A percentile compares a stretch with the other conserved stretches of the same genome.
These are phyloP conservation scores for Invenusta paracnida DNA, from an alignment of 2,888 invertebrate genomes.

Conservation along the genomic window DNA sequence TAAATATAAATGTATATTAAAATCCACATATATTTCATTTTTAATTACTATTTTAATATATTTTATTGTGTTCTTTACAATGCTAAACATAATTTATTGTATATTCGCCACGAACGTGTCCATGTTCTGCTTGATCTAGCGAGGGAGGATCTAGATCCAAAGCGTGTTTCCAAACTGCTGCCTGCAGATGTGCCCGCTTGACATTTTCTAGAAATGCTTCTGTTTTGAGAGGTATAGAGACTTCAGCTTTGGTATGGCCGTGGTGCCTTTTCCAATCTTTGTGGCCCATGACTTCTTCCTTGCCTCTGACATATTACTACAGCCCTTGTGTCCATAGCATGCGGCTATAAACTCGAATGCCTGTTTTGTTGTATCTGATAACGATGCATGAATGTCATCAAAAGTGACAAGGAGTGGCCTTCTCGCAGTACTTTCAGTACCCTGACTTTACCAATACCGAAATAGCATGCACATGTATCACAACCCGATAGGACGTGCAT, in stretches of 20 bases:
- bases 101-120: not conserved
- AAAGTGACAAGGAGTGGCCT: not conserved
- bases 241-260: not conserved
- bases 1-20: too few species aligned
- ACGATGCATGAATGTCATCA: not conserved
- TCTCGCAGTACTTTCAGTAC: not conserved
- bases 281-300: too few species aligned
- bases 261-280: not conserved
- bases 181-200: not conserved
- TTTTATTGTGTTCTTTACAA: too few species aligned
- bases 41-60: too few species aligned
- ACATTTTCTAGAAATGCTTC: not conserved
- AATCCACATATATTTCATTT: too few species aligned
- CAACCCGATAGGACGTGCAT: not conserved
- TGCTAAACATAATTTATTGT: too few species aligned
- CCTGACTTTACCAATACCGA: not conserved
- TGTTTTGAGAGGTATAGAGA: not conserved
- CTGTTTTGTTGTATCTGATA: not conserved
- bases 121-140: not conserved
- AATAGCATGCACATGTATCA: not conserved
- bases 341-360: not conserved
- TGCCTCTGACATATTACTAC: too few species aligned
- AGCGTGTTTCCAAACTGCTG: not conserved
- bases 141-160: not conserved
- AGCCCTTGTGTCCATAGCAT: not conserved